phyloP scores from a whole-genome alignment of 2,797 vertebrate genomes.

The Podarcis siculus region DNA sequence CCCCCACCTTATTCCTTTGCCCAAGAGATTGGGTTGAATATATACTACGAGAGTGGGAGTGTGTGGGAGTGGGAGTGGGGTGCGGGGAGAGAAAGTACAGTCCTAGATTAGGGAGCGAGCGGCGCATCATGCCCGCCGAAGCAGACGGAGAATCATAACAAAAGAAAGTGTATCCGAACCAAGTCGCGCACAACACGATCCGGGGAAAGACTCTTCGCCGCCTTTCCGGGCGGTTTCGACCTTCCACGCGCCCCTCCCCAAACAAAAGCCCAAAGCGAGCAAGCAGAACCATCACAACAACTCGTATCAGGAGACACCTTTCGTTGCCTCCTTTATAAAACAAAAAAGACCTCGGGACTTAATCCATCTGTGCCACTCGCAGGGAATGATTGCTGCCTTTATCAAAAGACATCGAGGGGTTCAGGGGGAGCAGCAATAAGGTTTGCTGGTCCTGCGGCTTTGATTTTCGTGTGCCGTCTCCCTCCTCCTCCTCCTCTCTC shows the following conservation, averaged over 20 bases:
- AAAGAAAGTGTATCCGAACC: slow-evolving; percentile 8
- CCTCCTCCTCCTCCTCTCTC: no score
- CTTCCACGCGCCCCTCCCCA: background rate
- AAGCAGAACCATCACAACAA: background rate
- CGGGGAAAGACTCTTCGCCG: no score
- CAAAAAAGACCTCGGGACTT: background rate
- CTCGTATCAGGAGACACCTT: background rate
- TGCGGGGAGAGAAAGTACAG: background rate
- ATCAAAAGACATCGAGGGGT: no score
- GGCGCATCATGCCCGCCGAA: background rate
- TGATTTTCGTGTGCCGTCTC: background rate
- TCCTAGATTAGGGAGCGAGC: background rate
- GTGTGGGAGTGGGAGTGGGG: background rate
- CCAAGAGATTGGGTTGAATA: background rate
- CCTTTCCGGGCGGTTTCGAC: background rate
- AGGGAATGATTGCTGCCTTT: background rate
- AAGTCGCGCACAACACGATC: background rate
- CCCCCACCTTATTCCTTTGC: slow-evolving; percentile 36
- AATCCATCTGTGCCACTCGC: background rate
- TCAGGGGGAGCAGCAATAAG: no score
- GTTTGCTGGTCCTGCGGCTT: background rate
- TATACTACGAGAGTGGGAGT: background rate
- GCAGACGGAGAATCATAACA: slow-evolving; percentile 10
- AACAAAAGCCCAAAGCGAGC: background rate
- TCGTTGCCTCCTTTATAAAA: background rate